A percentile compares a stretch with the other conserved stretches of the same genome.
Conservation (phyloP, 2,888 invertebrate species). For the Hipparchia sbordonii region DNA sequence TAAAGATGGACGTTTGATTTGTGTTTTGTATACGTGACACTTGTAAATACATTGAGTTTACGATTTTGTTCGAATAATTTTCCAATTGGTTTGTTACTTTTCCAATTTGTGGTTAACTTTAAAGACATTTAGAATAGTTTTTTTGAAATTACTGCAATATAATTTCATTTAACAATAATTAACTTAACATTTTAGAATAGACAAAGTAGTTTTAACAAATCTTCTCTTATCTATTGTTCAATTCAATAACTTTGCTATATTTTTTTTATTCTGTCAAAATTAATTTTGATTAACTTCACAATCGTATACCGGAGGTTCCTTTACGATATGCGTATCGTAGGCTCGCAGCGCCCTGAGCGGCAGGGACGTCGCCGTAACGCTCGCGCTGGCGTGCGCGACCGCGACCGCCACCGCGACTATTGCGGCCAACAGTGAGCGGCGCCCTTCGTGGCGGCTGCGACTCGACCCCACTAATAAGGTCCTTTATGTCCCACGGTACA, state of each 20-base stretch:
- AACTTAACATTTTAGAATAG: neutral
- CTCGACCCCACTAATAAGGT: slow-evolving; percentile 96
- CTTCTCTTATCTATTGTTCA: neutral
- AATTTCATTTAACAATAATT: neutral
- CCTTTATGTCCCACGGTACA: slow-evolving; percentile 46
- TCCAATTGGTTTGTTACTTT: neutral
- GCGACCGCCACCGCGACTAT: slow-evolving; percentile 78
- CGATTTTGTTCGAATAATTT: slow-evolving; percentile 18
- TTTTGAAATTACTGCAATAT: neutral
- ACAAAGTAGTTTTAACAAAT: neutral
- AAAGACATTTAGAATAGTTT: slow-evolving; percentile 17
- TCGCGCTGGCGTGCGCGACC: slow-evolving; percentile 68
- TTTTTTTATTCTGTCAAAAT: neutral
- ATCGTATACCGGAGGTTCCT: slow-evolving; percentile 5
- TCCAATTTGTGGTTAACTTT: slow-evolving; percentile 18
- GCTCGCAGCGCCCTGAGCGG: slow-evolving; percentile 55
- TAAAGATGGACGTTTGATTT: slow-evolving; percentile 16
- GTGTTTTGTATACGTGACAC: slow-evolving; percentile 25
- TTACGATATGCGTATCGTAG: slow-evolving; percentile 47
- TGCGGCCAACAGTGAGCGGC: slow-evolving; percentile 86
- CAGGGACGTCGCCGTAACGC: slow-evolving; percentile 67
- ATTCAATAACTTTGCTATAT: neutral
- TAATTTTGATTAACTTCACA: neutral
- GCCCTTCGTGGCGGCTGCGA: slow-evolving; percentile 95
- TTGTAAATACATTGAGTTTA: slow-evolving; percentile 37